These are phyloP conservation scores for Merluccius polli DNA, from an alignment of 2,797 vertebrate species.

Conservation along the genomic window DNA sequence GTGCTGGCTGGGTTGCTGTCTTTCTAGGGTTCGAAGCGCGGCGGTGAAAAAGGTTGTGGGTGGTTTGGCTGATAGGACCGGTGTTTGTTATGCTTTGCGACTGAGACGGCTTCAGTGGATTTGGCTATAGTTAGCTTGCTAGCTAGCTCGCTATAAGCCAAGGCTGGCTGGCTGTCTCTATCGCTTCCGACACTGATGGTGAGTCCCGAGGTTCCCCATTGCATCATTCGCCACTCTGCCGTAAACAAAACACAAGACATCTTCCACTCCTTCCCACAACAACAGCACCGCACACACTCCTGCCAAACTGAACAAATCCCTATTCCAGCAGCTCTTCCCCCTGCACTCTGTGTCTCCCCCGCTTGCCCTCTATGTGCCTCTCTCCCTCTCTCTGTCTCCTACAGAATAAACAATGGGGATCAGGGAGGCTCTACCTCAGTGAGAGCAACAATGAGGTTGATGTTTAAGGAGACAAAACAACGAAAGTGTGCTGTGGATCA, in stretches of 20 bases:
- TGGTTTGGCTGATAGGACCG: constrained; percentile 25
- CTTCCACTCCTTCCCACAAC: constrained; percentile 65
- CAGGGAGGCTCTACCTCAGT: constrained; percentile 69
- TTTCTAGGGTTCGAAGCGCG: constrained; percentile 13
- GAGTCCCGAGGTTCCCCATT: constrained; percentile 70
- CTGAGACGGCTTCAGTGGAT: constrained; percentile 58
- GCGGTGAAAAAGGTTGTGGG: no score
- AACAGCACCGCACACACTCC: constrained; percentile 67
- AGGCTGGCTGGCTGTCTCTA: constrained; percentile 66
- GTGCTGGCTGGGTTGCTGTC: constrained; percentile 35
- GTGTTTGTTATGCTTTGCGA: constrained; percentile 50
- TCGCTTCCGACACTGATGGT: constrained; percentile 55
- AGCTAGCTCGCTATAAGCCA: no score
- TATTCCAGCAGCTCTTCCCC: constrained; percentile 48
- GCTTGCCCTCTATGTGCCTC: constrained; percentile 26
- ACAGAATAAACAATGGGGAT: constrained; percentile 75
- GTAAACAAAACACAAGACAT: constrained; percentile 75
- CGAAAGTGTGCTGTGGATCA: constrained; percentile 70
- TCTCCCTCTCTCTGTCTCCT: constrained; percentile 24
- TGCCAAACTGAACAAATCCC: constrained; percentile 75
- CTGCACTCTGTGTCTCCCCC: constrained; percentile 57
- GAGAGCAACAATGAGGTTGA: constrained; percentile 72
- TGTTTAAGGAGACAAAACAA: constrained; percentile 73
- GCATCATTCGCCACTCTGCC: constrained; percentile 73
- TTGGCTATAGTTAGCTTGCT: background rate